Base-by-base conservation (phyloP, 2,113 vertebrate genomes). In the Zosterops lateralis region DNA sequence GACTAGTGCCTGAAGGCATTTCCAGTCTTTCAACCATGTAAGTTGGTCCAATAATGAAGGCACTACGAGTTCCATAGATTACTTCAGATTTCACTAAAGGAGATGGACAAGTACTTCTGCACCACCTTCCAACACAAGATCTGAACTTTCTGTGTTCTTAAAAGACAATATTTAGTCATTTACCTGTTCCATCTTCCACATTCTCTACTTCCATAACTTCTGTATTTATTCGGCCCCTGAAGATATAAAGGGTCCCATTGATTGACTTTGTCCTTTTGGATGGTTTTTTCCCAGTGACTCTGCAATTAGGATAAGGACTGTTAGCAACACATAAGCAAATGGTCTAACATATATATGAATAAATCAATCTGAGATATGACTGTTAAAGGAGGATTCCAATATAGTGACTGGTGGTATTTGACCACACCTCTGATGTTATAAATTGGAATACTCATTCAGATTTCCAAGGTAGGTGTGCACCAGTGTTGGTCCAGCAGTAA, bases 201-300 rank as follows among this genome's bases (percentile, higher is more conserved):
- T 99, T 99, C 97, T 99, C 99, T 92, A 99, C 99, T 96, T 99
- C 99, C 99, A 99, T 99, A 95, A 99, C 99, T 95, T 99, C 99
- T 0, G 99, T 99, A 97, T 99, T 99, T 97, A 99, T 99, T 56
- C 99, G 97, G 11, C 99, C 99, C 84, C 99, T 98, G 98, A 99
- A 99, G 96, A 99, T 98, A 91, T 99, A 99, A 62, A 98, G 98
- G 70, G 99, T 99, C 50, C 99, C 99, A 1, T 99, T 99, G 97
- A 99, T 98, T 48, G 99, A 99, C 95, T 99, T 99, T 70, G 99
- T 99, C 97, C 99, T 98, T 95, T 99, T 99, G 62, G 98, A 98
- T 68, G 99, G 73, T 92, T 99, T 99, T 97, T 99, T 99, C 92
- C 99, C 99, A 45, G 99, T 98, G 91, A 99, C 99, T 96, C 99